Conservation (phyloP, 2,113 vertebrate species). For the Tonatia bakeri region DNA sequence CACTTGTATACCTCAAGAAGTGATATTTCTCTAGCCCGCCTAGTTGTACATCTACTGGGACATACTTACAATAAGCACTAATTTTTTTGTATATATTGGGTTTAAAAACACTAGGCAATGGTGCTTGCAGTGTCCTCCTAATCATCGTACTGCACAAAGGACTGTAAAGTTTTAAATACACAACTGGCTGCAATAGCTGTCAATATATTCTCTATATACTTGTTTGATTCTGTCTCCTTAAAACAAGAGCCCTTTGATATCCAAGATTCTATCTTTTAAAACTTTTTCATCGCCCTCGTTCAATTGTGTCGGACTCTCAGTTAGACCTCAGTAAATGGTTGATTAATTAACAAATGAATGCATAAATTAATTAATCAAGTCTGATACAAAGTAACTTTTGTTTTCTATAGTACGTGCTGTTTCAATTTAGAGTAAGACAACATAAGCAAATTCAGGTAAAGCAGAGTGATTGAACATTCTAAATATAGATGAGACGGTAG, state of each 20-base stretch:
- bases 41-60: background rate
- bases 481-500: background rate
- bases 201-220: background rate
- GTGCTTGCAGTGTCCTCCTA: background rate
- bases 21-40: background rate
- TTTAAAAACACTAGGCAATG: background rate
- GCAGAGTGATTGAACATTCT: background rate
- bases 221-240: background rate
- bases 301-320: background rate
- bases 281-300: background rate
- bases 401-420: background rate
- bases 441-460: constrained; percentile 10
- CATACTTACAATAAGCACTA: background rate
- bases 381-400: constrained; percentile 6
- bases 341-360: constrained; percentile 43
- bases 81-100: background rate
- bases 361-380: constrained; percentile 22
- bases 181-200: background rate
- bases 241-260: background rate
- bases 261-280: background rate
- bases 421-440: constrained; percentile 20
- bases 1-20: background rate
- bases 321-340: background rate
- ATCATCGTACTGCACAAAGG: background rate
- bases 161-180: background rate